Conservation (phyloP, 2,888 invertebrate species). For the Galeruca laticollis region DNA sequence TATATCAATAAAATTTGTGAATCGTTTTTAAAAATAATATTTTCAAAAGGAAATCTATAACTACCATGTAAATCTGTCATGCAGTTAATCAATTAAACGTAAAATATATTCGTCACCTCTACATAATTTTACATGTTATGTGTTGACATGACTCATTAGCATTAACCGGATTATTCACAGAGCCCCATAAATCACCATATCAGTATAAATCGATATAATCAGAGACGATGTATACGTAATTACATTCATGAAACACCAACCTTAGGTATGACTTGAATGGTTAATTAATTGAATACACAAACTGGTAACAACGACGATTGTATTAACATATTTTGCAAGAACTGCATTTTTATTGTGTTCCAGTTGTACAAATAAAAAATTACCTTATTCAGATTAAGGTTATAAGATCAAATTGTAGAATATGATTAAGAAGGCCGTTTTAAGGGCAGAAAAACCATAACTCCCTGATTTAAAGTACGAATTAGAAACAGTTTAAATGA, state of each 20-base stretch:
- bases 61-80: too few species aligned
- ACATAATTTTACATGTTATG: background rate
- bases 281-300: background rate
- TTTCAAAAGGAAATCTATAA: too few species aligned
- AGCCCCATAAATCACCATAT: slow-evolving; percentile 5
- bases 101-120: background rate
- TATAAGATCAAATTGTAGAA: too few species aligned
- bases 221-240: background rate
- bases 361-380: background rate
- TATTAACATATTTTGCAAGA: background rate
- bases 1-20: too few species aligned
- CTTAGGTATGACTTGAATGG: background rate
- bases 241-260: background rate
- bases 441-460: too few species aligned
- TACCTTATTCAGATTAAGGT: background rate
- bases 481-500: too few species aligned
- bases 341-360: background rate
- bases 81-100: background rate
- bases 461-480: too few species aligned
- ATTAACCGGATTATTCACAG: background rate
- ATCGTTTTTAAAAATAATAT: too few species aligned
- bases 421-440: too few species aligned
- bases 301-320: background rate
- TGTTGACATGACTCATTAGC: slow-evolving; percentile 4
- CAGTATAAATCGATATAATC: background rate